phyloP scores from a whole-genome alignment of 2,797 vertebrate genomes.

The Ciconia nigra region DNA sequence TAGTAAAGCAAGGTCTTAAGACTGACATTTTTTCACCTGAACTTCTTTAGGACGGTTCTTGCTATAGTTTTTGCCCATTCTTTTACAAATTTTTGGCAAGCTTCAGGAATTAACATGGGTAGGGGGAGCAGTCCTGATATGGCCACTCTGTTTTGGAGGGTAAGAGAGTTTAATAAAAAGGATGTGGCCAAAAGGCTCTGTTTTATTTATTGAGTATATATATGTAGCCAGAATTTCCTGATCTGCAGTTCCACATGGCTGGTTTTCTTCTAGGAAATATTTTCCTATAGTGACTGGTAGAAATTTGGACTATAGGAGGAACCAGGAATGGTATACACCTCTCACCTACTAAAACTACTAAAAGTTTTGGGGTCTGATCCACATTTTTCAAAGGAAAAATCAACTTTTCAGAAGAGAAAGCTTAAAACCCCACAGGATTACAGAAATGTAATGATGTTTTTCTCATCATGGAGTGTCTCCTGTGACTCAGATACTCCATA shows the following conservation, averaged over 20 bases:
- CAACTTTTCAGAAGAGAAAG: not conserved
- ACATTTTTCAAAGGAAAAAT: not conserved
- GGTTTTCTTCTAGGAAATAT: not conserved
- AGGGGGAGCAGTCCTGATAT: not conserved
- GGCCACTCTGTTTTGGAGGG: not conserved
- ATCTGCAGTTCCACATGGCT: not conserved
- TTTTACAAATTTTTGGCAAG: not conserved
- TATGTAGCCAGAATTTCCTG: not conserved
- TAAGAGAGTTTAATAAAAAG: not conserved
- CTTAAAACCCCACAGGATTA: not conserved
- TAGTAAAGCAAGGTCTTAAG: not conserved
- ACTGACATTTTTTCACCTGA: not conserved
- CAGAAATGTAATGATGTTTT: not conserved
- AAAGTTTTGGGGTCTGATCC: not conserved
- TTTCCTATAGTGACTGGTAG: not conserved
- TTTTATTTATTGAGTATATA: not conserved
- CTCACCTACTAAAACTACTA: not conserved
- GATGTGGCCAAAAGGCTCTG: not conserved
- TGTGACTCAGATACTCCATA: not conserved
- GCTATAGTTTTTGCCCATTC: not conserved
- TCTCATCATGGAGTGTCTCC: too few species aligned
- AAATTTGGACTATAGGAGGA: not conserved
- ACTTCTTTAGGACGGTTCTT: not conserved
- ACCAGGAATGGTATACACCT: not conserved
- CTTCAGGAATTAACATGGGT: not conserved